Evolutionary conservation across 2,113 vertebrate species (phyloP).

Genomic region (Hippoglossus stenolepis): DNA sequence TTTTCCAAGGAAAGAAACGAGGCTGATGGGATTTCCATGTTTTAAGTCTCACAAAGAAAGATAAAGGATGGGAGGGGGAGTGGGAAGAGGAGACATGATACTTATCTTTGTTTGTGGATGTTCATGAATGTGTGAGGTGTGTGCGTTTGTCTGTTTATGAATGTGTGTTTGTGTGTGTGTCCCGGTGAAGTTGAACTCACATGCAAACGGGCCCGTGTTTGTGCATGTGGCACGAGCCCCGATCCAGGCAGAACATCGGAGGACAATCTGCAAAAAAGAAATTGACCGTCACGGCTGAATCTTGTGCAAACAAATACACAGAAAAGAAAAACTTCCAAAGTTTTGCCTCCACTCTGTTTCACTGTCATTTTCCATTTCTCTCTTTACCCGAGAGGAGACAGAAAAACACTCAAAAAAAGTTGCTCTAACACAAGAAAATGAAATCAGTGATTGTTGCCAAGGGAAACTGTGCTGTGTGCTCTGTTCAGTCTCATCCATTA

Average conservation of each 20-base stretch:
- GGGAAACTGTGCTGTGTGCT: not conserved
- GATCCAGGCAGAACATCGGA: constrained; percentile 85
- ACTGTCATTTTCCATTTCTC: constrained; percentile 2
- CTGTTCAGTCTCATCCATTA: constrained; percentile 21
- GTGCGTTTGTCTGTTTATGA: constrained; percentile 1
- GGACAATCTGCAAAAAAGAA: constrained; percentile 85
- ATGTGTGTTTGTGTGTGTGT: not conserved
- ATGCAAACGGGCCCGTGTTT: constrained; percentile 83
- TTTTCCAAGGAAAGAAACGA: constrained; percentile 58
- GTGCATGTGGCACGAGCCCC: constrained; percentile 82
- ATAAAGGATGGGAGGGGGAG: constrained; percentile 28
- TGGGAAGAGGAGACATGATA: constrained; percentile 13
- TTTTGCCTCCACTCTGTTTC: not conserved
- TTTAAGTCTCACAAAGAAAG: constrained; percentile 41
- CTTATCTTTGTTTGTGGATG: constrained; percentile 46
- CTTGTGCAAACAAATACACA: not conserved
- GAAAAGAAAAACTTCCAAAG: not conserved
- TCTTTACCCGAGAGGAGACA: constrained; percentile 23
- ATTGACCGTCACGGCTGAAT: too few relatives aligned
- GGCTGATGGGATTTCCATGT: constrained; percentile 71
- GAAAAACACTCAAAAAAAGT: not conserved
- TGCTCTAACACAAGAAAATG: constrained; percentile 16
- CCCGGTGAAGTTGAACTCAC: constrained; percentile 79
- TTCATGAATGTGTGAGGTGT: not conserved
- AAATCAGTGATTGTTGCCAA: constrained; percentile 15